These are phyloP conservation scores for Troides helena DNA, from an alignment of 2,888 invertebrate species.

Conservation along the genomic window DNA sequence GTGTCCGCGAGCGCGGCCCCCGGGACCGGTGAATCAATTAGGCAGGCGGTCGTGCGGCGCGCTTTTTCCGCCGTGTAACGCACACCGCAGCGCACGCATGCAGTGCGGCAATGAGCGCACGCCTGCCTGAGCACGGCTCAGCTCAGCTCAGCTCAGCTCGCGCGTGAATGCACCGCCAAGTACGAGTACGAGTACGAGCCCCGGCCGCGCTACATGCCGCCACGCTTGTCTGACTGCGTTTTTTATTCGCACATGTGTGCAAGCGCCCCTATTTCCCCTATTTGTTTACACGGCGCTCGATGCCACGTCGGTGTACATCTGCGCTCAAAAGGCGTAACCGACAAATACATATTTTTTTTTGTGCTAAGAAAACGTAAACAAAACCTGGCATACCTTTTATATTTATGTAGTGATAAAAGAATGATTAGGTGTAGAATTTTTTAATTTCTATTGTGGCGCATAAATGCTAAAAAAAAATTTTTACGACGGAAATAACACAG, in stretches of 20 bases:
- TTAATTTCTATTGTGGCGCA: too few species aligned
- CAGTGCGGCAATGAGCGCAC: constrained; percentile 48
- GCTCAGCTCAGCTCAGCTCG: constrained; percentile 46
- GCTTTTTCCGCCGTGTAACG: constrained; percentile 73
- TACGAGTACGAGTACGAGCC: constrained; percentile 61
- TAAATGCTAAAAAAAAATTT: too few species aligned
- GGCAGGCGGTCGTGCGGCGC: constrained; percentile 66
- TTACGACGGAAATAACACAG: too few species aligned
- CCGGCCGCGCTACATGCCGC: constrained; percentile 46
- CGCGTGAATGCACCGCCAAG: constrained; percentile 69
- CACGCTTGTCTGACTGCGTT: constrained; percentile 52
- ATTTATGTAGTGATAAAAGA: too few species aligned
- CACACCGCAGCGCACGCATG: constrained; percentile 66
- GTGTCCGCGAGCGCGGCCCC: too few species aligned
- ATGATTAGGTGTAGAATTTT: too few species aligned
- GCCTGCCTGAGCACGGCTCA: constrained; percentile 43
- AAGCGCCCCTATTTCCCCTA: constrained; percentile 33
- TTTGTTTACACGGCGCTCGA: constrained; percentile 39
- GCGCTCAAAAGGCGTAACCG: too few species aligned
- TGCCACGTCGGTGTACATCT: too few species aligned
- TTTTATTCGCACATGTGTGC: constrained; percentile 54
- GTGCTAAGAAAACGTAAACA: too few species aligned
- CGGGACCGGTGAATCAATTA: constrained; percentile 68
- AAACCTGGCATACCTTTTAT: too few species aligned
- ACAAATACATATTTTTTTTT: too few species aligned